Percentiles rank a stretch among this genome's conserved stretches.
phyloP scores from a whole-genome alignment of 2,113 vertebrate genomes.

The Takifugu flavidus region DNA sequence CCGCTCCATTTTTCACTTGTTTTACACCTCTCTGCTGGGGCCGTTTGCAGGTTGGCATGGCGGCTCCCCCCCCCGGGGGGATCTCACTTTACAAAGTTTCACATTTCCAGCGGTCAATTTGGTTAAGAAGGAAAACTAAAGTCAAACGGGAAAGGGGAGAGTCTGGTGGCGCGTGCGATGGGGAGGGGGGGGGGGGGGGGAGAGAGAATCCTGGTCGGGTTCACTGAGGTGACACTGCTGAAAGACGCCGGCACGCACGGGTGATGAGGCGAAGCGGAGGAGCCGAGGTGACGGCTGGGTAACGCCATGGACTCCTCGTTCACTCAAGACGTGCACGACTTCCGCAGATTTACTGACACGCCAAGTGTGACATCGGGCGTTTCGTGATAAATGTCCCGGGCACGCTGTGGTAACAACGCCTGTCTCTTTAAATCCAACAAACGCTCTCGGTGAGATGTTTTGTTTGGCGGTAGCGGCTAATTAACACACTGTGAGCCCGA shows the following conservation, averaged over 20 bases:
- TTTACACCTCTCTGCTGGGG: slow-evolving; percentile 24
- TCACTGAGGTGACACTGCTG: slow-evolving; percentile 17
- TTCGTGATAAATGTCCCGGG: too few species aligned
- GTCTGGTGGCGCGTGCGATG: slow-evolving; percentile 20
- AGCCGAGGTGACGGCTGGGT: slow-evolving; percentile 6
- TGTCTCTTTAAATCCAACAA: too few species aligned
- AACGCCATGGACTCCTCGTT: neutral
- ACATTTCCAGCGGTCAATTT: slow-evolving; percentile 60
- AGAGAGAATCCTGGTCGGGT: slow-evolving; percentile 15
- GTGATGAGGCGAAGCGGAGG: neutral
- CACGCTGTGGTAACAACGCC: too few species aligned
- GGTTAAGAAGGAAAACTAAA: slow-evolving; percentile 57
- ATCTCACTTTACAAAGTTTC: slow-evolving; percentile 61
- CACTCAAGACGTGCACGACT: too few species aligned
- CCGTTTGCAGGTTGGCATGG: slow-evolving; percentile 34
- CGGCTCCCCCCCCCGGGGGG: slow-evolving; percentile 41
- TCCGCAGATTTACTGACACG: too few species aligned
- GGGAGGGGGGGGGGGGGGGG: slow-evolving; percentile 18
- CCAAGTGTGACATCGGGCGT: too few species aligned
- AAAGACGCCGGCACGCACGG: slow-evolving; percentile 8
- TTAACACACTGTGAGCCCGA: too few species aligned
- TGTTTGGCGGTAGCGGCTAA: too few species aligned
- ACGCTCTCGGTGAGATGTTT: too few species aligned
- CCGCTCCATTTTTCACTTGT: slow-evolving; percentile 18
- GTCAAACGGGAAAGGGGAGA: slow-evolving; percentile 64